Conservation (phyloP, 2,797 vertebrate species). For the Coccyzus lansbergi region DNA sequence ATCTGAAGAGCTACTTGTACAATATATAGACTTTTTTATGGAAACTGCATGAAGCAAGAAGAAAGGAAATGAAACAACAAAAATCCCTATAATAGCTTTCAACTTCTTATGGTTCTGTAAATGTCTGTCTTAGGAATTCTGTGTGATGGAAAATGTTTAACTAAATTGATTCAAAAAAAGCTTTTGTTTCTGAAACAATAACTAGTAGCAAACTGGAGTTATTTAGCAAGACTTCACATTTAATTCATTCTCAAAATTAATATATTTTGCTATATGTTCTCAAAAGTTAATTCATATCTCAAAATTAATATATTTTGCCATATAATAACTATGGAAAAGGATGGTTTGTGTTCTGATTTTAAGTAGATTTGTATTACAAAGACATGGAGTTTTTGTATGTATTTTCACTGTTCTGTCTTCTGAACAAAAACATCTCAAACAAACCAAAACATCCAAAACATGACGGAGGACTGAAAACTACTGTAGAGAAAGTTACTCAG, state of each 20-base stretch:
- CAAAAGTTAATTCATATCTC: background rate
- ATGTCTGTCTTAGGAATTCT: background rate
- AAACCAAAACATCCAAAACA: background rate
- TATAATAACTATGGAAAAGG: background rate
- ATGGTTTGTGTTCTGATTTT: background rate
- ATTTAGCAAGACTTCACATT: background rate
- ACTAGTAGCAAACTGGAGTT: background rate
- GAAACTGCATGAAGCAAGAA: background rate
- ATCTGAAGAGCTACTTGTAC: background rate
- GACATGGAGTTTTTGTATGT: background rate
- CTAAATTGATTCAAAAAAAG: background rate
- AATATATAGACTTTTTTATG: background rate
- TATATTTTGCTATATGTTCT: background rate
- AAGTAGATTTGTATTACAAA: background rate
- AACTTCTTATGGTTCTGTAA: background rate
- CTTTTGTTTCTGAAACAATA: background rate
- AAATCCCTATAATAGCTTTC: background rate
- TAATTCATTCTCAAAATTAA: background rate
- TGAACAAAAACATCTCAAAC: fast-evolving
- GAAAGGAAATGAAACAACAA: constrained; percentile 31
- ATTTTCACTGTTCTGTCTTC: background rate
- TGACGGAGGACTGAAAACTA: background rate
- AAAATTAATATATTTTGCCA: background rate
- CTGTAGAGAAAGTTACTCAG: background rate
- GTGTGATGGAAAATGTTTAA: background rate